These are phyloP conservation scores for Heteronetta atricapilla DNA, from an alignment of 2,113 vertebrate genomes.

Conservation along the genomic window DNA sequence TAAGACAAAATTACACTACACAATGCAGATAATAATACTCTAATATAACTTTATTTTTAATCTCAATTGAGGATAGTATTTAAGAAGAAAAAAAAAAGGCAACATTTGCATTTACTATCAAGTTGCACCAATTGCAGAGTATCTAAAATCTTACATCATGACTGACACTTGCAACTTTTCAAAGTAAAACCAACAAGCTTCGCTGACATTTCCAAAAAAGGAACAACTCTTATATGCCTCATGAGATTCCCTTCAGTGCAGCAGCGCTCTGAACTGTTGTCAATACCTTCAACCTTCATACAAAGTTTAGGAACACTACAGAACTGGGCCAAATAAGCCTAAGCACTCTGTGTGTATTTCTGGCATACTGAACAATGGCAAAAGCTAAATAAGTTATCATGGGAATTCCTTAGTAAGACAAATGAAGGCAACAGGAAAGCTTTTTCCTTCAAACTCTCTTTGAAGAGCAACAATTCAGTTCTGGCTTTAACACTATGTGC, in stretches of 20 bases:
- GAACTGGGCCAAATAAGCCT: not conserved
- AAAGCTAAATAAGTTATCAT: not conserved
- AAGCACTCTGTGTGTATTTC: not conserved
- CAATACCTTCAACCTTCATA: not conserved
- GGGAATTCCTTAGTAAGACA: not conserved
- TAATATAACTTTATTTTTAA: not conserved
- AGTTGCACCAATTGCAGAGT: not conserved
- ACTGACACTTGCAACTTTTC: not conserved
- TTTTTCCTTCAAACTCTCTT: not conserved
- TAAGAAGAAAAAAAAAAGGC: not conserved
- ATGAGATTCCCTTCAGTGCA: not conserved
- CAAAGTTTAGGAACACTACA: not conserved
- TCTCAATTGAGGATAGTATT: not conserved
- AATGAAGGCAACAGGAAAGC: not conserved
- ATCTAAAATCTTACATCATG: not conserved
- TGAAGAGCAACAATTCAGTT: not conserved
- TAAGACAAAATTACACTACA: conserved; percentile 20
- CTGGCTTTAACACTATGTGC: fast-evolving
- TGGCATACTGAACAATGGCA: not conserved
- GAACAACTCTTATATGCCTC: not conserved
- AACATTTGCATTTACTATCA: not conserved
- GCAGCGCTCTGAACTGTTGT: not conserved
- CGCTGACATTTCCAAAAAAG: not conserved
- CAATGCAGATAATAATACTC: not conserved
- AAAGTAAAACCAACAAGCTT: not conserved